Evolutionary conservation across 2,888 invertebrate genomes (phyloP), one percentile per base, ranked within the genome.

Genomic region (Monoplex corrugatus): DNA sequence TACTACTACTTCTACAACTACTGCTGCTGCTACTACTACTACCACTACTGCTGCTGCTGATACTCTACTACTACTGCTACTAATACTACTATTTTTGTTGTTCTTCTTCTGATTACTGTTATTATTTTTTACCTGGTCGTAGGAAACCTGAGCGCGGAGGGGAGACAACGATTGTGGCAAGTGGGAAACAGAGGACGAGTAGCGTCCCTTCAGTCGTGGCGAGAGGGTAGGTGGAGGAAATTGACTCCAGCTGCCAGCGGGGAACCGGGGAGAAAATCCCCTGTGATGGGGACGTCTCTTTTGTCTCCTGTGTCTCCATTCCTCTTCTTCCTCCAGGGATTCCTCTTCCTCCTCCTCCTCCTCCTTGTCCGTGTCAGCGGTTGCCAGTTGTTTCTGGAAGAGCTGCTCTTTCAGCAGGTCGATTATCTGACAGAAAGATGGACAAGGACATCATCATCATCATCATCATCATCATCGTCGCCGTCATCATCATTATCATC

Each of bases 331-430:
- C 43, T 80, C 28, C 5, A 28, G 19, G 6, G 23, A 40, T 43
- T 80, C 19, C 40, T 43, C 78, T 28, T 80, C 78, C 23, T 80
- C 72, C 19, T 92, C 91, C 16, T 92, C 90, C 5, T 90, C 92
- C 2, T 91, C 91, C 16, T 89, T 90, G 44, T 91, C 84, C 72
- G 90, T 91, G 2, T 89, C 85, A 13, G 86, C 68, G 8, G 90
- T 89, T 80, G 92, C 90, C 72, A 95, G 89, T 86, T 94, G 93
- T 63, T 93, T 93, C 84, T 95, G 95, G 89, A 93, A 95, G 35
- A 94, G 89, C 89, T 95, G 95, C 89, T 95, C 95, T 85, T 94
- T 92, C 44, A 95, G 91, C 23, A 95, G 87, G 50, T 94, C 93
- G 13, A 94, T 94, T 93, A 94, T 93, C 95, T 95, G 91, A 40